These are phyloP conservation scores for Macaria notata DNA, from an alignment of 2,888 invertebrate genomes.

Conservation along the genomic window DNA sequence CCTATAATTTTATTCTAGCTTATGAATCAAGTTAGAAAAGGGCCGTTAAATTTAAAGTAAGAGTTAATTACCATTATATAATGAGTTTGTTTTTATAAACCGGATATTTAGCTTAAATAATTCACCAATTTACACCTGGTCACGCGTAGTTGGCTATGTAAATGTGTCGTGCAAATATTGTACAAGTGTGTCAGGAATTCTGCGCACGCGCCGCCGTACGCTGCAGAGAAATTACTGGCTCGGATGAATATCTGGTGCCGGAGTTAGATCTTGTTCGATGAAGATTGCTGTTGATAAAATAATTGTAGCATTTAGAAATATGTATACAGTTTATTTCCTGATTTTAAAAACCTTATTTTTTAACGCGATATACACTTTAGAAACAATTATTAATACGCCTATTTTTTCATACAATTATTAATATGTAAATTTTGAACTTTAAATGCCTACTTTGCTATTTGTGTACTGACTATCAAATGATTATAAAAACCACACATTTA, in stretches of 20 bases:
- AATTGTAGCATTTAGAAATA: background rate
- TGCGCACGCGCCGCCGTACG: conserved; percentile 32
- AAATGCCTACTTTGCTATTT: no score
- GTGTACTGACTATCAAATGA: no score
- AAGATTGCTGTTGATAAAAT: background rate
- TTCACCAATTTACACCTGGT: conserved; percentile 17
- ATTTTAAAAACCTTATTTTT: no score
- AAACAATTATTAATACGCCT: no score
- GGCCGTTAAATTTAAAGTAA: conserved; percentile 9
- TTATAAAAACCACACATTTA: no score
- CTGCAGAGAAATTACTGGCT: conserved; percentile 39
- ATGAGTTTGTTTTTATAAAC: conserved; percentile 14
- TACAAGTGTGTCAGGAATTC: conserved; percentile 37
- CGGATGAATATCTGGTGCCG: conserved; percentile 16
- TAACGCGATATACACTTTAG: no score
- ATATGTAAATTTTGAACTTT: no score
- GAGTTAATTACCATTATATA: conserved; percentile 18
- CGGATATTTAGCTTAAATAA: conserved; percentile 29
- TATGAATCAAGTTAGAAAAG: conserved; percentile 1
- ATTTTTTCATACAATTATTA: no score
- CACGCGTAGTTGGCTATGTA: conserved; percentile 23
- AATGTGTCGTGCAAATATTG: conserved; percentile 26
- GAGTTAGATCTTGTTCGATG: background rate
- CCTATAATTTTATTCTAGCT: conserved; percentile 1
- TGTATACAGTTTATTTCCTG: no score